These are phyloP conservation scores for Helicoverpa zea DNA, from an alignment of 1,140 invertebrate species.

Conservation along the genomic window DNA sequence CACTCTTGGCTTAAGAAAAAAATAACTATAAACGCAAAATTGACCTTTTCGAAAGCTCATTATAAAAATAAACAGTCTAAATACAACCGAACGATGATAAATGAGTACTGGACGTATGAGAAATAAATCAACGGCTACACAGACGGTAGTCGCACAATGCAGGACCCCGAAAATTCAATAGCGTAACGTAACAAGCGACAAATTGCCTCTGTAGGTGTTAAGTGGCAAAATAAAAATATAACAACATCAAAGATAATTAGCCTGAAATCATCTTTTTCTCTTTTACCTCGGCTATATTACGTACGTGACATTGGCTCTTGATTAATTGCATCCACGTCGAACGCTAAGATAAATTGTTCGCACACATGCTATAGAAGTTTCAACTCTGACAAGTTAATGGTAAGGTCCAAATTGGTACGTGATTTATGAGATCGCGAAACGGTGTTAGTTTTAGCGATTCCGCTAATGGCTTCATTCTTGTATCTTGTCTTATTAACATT, in stretches of 20 bases:
- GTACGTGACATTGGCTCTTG: conserved; percentile 81
- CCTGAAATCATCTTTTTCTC: conserved; percentile 82
- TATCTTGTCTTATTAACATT: conserved; percentile 55
- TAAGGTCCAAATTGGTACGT: conserved; percentile 50
- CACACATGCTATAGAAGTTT: conserved; percentile 31
- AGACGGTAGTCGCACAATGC: conserved; percentile 48
- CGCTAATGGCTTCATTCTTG: conserved; percentile 61
- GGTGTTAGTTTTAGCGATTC: conserved; percentile 66
- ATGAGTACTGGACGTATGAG: conserved; percentile 46
- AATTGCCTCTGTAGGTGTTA: conserved; percentile 77
- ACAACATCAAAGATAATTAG: conserved; percentile 82
- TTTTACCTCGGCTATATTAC: conserved; percentile 71
- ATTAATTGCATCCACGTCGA: conserved; percentile 82
- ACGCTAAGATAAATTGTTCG: conserved; percentile 78
- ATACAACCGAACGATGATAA: conserved; percentile 56
- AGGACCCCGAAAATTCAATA: conserved; percentile 51
- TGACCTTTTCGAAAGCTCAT: conserved; percentile 53
- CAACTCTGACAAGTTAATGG: conserved; percentile 43
- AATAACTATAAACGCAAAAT: conserved; percentile 43
- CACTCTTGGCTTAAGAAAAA: conserved; percentile 16
- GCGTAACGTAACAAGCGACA: conserved; percentile 60
- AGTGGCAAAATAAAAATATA: conserved; percentile 74
- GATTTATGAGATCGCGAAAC: conserved; percentile 46
- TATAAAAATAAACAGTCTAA: conserved; percentile 59
- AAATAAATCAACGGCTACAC: conserved; percentile 45